Evolutionary conservation across 1,140 invertebrate species (phyloP), one percentile per base, ranked within the genome.

Genomic region (Meloidogyne floridensis): DNA sequence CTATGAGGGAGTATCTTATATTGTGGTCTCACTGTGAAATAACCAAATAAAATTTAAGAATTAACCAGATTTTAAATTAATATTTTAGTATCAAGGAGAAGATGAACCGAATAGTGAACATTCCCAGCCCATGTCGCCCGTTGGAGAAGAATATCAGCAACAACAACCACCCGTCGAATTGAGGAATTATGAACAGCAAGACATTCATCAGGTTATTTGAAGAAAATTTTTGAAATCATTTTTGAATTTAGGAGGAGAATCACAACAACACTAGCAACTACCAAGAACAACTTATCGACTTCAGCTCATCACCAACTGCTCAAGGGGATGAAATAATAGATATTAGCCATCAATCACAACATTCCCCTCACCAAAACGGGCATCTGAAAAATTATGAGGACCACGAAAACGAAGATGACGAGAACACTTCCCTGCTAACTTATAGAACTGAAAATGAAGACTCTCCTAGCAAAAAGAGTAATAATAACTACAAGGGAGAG

Each of bases 271-370:
- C 0, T 4, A n/a, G 7, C 59, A 65, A n/a, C 6, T 65, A 65
- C 7, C 15, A 65, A 65, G 59, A 65, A 65, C 59, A 65, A 18
- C 15, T 65, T 65, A 65, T 65, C n/a, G 59, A 65, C 59, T 65
- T 65, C n/a, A 65, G 59, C 59, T 65, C 59, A 65, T 18, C 59
- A 7, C 59, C 59, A 65, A 65, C 59, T 65, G 59, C 59, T 65
- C 59, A 65, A 65, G 59, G n/a, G 59, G n/a, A 59, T 59, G 13
- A 18, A n/a, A 65, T 65, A 7, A 65, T 65, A 18, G 59, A 65
- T 18, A 47, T 47, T 47, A 65, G 59, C 7, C 15, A 65, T 4
- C 59, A 5, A 11, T 7, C 59, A 65, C 59, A 65, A n/a, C 59
- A 65, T 65, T 65, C 59, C n/a, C 59, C n/a, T 5, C 59, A 65